phyloP scores from a whole-genome alignment of 2,113 vertebrate species.

The Malurus cyaneus region DNA sequence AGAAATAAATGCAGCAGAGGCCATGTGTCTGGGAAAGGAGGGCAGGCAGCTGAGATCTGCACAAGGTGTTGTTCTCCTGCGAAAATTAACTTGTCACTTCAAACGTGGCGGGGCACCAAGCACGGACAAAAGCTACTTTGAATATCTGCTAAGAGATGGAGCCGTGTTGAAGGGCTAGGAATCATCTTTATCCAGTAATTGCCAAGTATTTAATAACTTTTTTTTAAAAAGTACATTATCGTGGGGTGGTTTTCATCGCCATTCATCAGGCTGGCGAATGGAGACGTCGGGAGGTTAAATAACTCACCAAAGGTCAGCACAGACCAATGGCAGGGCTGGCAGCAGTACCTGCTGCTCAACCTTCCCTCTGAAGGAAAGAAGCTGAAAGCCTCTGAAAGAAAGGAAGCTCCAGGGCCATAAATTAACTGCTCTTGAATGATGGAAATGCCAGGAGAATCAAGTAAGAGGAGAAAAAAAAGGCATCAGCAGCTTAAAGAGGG shows the following conservation, averaged over 20 bases:
- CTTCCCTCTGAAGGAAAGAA: background rate
- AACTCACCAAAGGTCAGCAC: slow-evolving; percentile 14
- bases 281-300: slow-evolving; percentile 21
- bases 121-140: slow-evolving; percentile 15
- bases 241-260: slow-evolving; percentile 25
- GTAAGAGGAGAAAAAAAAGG: background rate
- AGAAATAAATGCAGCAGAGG: background rate
- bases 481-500: background rate
- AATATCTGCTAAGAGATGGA: slow-evolving; percentile 4
- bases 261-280: slow-evolving; percentile 8
- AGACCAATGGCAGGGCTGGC: background rate
- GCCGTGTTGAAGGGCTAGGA: background rate
- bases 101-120: background rate
- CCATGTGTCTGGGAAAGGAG: background rate
- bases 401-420: background rate
- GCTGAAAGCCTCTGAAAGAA: background rate
- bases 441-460: background rate
- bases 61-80: background rate
- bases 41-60: background rate
- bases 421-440: slow-evolving; percentile 57
- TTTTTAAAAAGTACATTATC: background rate
- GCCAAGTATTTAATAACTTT: slow-evolving; percentile 12
- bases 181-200: slow-evolving; percentile 23
- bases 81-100: slow-evolving; percentile 23
- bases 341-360: background rate